Conservation (phyloP, 2,888 invertebrate genomes). For the Tribolium freemani region DNA sequence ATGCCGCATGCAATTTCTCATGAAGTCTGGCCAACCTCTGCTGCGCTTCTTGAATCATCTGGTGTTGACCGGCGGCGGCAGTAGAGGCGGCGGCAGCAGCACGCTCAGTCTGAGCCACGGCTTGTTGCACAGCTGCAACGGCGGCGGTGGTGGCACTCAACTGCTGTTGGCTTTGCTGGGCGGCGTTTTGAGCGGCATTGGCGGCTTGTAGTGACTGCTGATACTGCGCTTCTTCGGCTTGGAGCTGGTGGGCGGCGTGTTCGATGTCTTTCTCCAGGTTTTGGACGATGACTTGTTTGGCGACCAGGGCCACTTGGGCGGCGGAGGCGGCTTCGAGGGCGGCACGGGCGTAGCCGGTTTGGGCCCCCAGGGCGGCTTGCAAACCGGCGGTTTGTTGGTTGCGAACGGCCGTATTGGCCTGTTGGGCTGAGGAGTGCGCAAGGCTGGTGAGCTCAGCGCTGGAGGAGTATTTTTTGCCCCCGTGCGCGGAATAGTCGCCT, state of each 20-base stretch:
- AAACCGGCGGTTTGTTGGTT: conserved; percentile 80
- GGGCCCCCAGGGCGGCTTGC: conserved; percentile 81
- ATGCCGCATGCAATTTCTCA: conserved; percentile 76
- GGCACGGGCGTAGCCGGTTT: conserved; percentile 79
- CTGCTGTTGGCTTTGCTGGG: conserved; percentile 77
- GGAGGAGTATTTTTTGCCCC: conserved; percentile 67
- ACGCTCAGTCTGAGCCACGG: conserved; percentile 78
- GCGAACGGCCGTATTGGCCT: conserved; percentile 76
- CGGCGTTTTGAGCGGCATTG: conserved; percentile 76
- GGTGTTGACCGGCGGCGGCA: conserved; percentile 79
- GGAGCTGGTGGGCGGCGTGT: conserved; percentile 76
- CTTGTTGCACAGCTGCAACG: conserved; percentile 70
- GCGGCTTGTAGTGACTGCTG: conserved; percentile 69
- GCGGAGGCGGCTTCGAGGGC: conserved; percentile 75
- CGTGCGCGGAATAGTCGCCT: conserved; percentile 11
- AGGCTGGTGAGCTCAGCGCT: conserved; percentile 78
- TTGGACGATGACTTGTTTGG: conserved; percentile 68
- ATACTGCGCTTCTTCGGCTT: conserved; percentile 75
- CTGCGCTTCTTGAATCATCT: conserved; percentile 80
- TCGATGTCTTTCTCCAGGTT: conserved; percentile 78
- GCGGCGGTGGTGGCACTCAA: conserved; percentile 79
- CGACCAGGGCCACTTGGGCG: conserved; percentile 75
- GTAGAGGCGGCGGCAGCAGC: conserved; percentile 78
- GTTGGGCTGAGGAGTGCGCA: conserved; percentile 78
- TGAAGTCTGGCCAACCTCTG: conserved; percentile 76